Base-by-base conservation (phyloP, 2,113 vertebrate genomes). In the Crotalus viridis region DNA sequence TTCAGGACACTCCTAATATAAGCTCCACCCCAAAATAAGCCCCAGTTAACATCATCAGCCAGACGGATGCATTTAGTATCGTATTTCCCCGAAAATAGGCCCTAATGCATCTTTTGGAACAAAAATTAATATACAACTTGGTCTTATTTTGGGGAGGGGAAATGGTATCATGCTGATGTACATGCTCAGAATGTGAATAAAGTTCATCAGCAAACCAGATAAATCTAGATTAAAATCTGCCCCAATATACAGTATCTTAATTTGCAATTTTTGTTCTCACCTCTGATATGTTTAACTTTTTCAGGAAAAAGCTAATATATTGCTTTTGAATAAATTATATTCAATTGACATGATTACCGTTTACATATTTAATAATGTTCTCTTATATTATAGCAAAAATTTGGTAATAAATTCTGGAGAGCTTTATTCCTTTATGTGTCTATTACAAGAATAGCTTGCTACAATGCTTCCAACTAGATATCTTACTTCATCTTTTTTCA, bases 191-290 rank as follows among this genome's bases (percentile, higher is more conserved):
- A 81, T 43, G 33, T 43, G 33, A 81, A 81, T 81, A 39, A 55
- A 88, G 17, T 56, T 28, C 28, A 92, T 10, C 22, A 81, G 4
- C 52, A 92, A 54, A 43, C 17, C 13, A 69, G 15, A 89, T 51
- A 39, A 69, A 17, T n/a, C 59, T 48, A 89, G 61, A 10, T 17
- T 81, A 92, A 91, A 54, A 52, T 90, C 10, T 55, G 10, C 52
- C 86, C 39, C 0, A 0, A 46, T 43, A 54, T 87, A 88, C 87
- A 24, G 6, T 28, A n/a, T 0, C 26, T 1, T 0, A 0, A 88
- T 81, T 93, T 64, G 1, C 85, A 54, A 89, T 56, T 43, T 57
- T 56, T 81, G 7, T 81, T 43, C 74, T 7, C 19, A 43, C 33
- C 7, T 81, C 17, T 43, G 74, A 21, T 7, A 6, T 43, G 17